These are phyloP conservation scores for Lithophane semibrunnea DNA, from an alignment of 2,888 invertebrate species.

Conservation along the genomic window DNA sequence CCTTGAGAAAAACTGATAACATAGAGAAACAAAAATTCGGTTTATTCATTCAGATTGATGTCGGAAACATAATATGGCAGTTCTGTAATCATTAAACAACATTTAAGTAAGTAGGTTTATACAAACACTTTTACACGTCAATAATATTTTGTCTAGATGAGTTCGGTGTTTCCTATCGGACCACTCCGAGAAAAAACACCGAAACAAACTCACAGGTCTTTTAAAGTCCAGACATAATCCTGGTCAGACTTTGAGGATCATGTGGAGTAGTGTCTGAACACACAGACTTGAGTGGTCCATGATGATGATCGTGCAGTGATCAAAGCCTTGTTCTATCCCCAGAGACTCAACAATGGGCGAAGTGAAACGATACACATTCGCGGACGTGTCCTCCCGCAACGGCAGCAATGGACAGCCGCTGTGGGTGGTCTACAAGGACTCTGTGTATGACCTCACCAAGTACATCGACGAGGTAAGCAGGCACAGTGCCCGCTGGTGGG, in stretches of 20 bases:
- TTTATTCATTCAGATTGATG: background rate
- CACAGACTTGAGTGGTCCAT: background rate
- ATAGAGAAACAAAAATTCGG: background rate
- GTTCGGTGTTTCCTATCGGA: too few species aligned
- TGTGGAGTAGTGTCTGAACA: too few species aligned
- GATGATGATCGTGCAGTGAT: background rate
- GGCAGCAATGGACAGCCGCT: slow-evolving; percentile 89
- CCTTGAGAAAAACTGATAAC: background rate
- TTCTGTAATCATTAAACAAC: too few species aligned
- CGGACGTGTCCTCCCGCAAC: slow-evolving; percentile 91
- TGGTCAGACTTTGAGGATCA: too few species aligned
- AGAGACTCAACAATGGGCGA: slow-evolving; percentile 72
- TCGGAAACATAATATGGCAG: too few species aligned
- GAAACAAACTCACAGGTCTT: too few species aligned
- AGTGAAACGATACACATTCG: slow-evolving; percentile 80
- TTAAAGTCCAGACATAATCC: too few species aligned
- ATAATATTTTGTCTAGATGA: too few species aligned
- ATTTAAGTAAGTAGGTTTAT: too few species aligned
- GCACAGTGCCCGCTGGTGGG: background rate
- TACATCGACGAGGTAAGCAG: slow-evolving; percentile 90
- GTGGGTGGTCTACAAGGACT: slow-evolving; percentile 92
- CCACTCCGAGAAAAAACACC: too few species aligned
- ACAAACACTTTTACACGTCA: too few species aligned
- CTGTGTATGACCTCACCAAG: slow-evolving; percentile 92
- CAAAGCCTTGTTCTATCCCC: background rate